Conservation (phyloP, 2,888 invertebrate genomes). For the Carterocephalus palaemon region DNA sequence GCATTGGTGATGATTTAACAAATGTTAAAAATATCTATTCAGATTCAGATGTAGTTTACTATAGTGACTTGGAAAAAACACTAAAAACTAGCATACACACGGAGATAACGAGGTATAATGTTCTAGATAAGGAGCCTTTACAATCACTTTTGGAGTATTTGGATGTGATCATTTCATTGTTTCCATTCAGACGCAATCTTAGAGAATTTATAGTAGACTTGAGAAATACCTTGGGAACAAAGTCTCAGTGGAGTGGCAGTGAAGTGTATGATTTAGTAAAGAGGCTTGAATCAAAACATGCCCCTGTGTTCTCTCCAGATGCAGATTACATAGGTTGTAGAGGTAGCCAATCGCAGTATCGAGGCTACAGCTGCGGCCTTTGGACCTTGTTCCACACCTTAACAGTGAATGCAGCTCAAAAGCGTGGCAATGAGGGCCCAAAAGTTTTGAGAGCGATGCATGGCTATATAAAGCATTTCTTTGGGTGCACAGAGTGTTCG, state of each 20-base stretch:
- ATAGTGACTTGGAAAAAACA: constrained; percentile 92
- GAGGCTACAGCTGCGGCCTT: constrained; percentile 96
- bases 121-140: constrained; percentile 84
- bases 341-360: constrained; percentile 84
- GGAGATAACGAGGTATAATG: constrained; percentile 86
- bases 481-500: constrained; percentile 95
- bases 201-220: constrained; percentile 82
- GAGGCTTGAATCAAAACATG: constrained; percentile 70
- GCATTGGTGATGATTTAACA: constrained; percentile 40
- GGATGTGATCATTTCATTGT: constrained; percentile 84
- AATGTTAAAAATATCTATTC: constrained; percentile 33
- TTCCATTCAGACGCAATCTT: constrained; percentile 86
- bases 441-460: constrained; percentile 90
- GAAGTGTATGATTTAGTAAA: constrained; percentile 79
- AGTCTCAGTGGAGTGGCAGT: constrained; percentile 77
- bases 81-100: constrained; percentile 89
- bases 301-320: constrained; percentile 76
- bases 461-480: constrained; percentile 93
- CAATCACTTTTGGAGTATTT: constrained; percentile 87
- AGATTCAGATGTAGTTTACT: constrained; percentile 83
- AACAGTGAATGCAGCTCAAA: constrained; percentile 85
- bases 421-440: constrained; percentile 75
- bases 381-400: constrained; percentile 97
- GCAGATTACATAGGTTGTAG: constrained; percentile 87
- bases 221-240: constrained; percentile 70